phyloP scores from a whole-genome alignment of 92 coral and sea anemone species.

The Umimayanthus kanabou region DNA sequence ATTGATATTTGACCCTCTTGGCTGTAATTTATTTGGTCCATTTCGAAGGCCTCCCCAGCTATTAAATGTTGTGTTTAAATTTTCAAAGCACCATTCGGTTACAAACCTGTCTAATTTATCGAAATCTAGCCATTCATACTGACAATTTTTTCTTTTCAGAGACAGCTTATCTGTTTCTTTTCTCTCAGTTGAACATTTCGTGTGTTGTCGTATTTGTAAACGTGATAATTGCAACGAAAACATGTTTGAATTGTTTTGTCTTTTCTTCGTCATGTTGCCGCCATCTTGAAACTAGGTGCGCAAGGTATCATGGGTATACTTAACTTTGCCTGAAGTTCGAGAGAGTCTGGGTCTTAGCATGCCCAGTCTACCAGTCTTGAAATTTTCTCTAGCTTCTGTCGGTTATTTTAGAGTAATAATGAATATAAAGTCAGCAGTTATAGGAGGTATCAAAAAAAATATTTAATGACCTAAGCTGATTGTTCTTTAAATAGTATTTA shows the following conservation, averaged over 20 bases:
- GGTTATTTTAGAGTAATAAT: no score
- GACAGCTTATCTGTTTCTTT: not conserved
- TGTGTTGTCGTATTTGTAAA: not conserved
- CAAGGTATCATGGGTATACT: not conserved
- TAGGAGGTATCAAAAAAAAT: no score
- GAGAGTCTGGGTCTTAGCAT: not conserved
- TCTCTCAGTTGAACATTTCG: not conserved
- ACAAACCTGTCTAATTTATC: not conserved
- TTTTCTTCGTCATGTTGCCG: not conserved
- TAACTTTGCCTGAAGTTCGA: not conserved
- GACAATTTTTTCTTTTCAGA: not conserved
- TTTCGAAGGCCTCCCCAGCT: not conserved
- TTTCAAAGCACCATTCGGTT: not conserved
- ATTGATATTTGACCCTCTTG: not conserved
- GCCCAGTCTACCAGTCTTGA: no score
- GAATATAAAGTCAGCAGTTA: no score
- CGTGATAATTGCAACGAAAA: slow-evolving; percentile 14
- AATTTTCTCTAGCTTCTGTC: no score
- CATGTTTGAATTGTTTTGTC: not conserved
- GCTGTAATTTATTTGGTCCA: not conserved
- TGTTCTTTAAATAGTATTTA: no score
- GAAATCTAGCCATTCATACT: no score
- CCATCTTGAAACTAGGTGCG: not conserved
- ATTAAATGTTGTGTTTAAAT: not conserved
- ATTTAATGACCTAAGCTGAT: no score